A percentile compares a stretch with the other conserved stretches of the same genome.
phyloP scores from a whole-genome alignment of 2,797 vertebrate species.

The Cossypha caffra region DNA sequence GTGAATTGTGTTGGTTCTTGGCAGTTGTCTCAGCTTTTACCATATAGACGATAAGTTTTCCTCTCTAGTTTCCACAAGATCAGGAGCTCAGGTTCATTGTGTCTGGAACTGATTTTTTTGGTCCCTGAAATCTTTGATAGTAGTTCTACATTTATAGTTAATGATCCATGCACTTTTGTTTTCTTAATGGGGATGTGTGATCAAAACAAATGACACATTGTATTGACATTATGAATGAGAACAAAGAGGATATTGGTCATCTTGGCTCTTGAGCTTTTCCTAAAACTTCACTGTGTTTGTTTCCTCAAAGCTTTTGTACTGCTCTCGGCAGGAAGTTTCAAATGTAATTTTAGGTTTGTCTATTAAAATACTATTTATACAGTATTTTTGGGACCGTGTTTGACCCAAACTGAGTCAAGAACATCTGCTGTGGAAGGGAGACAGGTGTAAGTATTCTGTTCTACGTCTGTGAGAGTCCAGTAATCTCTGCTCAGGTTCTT shows the following conservation, averaged over 20 bases:
- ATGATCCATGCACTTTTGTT: neutral
- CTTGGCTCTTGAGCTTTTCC: neutral
- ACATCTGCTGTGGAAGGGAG: neutral
- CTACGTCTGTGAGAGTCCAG: neutral
- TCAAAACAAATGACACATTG: neutral
- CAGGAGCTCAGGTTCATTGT: neutral
- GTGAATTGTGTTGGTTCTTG: neutral
- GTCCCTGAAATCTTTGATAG: neutral
- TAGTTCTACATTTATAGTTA: neutral
- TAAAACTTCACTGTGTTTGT: neutral
- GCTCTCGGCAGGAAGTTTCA: neutral
- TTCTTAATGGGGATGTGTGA: neutral
- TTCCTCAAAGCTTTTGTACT: neutral
- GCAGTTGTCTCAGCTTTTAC: neutral
- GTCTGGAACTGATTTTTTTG: neutral
- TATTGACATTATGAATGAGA: neutral
- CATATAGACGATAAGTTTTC: rapidly evolving
- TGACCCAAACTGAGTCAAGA: neutral
- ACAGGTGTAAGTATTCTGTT: neutral
- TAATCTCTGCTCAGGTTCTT: neutral
- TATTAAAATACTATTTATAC: neutral
- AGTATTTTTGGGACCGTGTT: neutral
- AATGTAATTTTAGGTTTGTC: neutral
- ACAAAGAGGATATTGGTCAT: neutral
- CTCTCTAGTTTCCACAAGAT: neutral